A percentile compares a stretch with the other conserved stretches of the same genome.
These are phyloP conservation scores for Caenorhabditis wallacei DNA, from an alignment of 2,888 invertebrate species.

Conservation along the genomic window DNA sequence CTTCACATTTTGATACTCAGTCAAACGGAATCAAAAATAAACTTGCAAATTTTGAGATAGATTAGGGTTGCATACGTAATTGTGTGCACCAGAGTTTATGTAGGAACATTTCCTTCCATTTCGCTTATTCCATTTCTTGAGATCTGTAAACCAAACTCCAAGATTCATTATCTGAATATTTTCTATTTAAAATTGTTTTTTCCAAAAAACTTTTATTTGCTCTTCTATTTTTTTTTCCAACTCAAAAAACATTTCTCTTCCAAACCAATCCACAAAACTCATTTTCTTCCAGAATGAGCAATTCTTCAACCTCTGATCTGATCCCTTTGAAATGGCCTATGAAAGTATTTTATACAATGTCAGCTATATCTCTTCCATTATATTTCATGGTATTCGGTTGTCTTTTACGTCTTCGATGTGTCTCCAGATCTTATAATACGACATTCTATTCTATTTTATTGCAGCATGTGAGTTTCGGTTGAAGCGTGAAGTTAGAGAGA, in stretches of 20 bases:
- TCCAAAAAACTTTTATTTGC: constrained; percentile 6
- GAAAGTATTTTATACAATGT: constrained; percentile 32
- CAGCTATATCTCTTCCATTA: constrained; percentile 35
- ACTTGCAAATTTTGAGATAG: too few relatives aligned
- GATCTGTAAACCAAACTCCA: not conserved
- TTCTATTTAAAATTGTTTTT: not conserved
- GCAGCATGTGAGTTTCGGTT: constrained; percentile 50
- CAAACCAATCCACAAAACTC: not conserved
- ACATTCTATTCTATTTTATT: constrained; percentile 56
- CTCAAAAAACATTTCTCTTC: constrained; percentile 3
- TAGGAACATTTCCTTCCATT: not conserved
- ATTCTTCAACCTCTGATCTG: constrained; percentile 7
- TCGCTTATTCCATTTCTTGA: not conserved
- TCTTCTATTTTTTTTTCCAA: not conserved
- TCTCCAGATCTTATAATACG: constrained; percentile 30
- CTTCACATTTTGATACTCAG: too few relatives aligned
- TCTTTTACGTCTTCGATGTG: constrained; percentile 34
- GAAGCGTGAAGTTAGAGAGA: not conserved
- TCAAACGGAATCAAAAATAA: too few relatives aligned
- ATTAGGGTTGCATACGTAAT: too few relatives aligned
- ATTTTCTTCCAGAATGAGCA: constrained; percentile 9
- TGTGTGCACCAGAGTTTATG: too few relatives aligned
- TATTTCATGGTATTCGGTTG: constrained; percentile 43
- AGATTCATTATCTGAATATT: not conserved
- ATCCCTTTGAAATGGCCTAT: constrained; percentile 40